Evolutionary conservation across 2,113 vertebrate species (phyloP).

Genomic region (Tachycineta bicolor): DNA sequence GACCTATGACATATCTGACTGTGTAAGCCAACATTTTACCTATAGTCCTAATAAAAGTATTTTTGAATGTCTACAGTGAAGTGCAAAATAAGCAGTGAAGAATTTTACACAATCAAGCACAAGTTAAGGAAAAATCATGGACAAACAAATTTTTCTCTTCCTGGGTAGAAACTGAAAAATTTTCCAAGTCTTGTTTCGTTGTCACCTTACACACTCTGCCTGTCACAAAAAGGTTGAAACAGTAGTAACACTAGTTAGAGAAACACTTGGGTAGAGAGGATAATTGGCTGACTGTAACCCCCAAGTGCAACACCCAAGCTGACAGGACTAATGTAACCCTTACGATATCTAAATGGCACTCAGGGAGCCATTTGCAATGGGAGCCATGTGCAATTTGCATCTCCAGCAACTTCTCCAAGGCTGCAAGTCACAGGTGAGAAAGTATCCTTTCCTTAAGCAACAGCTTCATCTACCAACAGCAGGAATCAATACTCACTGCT

Average conservation of each 20-base stretch:
- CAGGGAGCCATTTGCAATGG: too few relatives aligned
- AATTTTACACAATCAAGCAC: not conserved
- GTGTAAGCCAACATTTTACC: not conserved
- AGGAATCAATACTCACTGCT: not conserved
- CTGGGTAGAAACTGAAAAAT: not conserved
- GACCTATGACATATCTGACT: not conserved
- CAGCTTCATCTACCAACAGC: not conserved
- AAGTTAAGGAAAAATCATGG: not conserved
- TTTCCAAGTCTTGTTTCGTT: not conserved
- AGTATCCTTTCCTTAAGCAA: not conserved
- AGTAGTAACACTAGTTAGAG: not conserved
- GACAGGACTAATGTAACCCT: not conserved
- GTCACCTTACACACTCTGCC: not conserved
- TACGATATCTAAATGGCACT: not conserved
- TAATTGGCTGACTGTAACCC: not conserved
- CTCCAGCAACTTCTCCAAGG: not conserved
- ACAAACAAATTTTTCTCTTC: not conserved
- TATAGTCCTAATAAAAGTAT: not conserved
- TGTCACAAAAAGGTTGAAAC: not conserved
- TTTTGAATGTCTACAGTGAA: not conserved
- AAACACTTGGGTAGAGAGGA: not conserved
- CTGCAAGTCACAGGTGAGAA: not conserved
- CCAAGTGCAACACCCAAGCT: not conserved
- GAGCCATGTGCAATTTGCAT: not conserved
- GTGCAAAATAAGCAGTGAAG: not conserved